Evolutionary conservation across 2,113 vertebrate genomes (phyloP).

Genomic region (human (Homo sapiens)): DNA sequence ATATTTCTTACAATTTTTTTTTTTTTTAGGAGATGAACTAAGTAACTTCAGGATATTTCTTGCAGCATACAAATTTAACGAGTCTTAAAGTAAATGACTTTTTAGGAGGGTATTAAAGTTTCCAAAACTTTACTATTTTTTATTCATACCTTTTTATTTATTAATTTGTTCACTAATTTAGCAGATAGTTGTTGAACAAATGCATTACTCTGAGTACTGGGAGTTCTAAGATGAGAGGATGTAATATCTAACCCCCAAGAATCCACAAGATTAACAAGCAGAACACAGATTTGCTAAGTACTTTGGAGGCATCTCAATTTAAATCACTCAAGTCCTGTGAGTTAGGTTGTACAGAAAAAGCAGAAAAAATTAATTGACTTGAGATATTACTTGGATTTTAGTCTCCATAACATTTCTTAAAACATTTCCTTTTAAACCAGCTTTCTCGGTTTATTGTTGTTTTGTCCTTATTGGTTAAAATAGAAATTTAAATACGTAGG

Average conservation of each 20-base stretch:
- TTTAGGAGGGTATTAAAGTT: background rate
- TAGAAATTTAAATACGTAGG: background rate
- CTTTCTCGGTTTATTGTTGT: background rate
- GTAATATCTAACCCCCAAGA: background rate
- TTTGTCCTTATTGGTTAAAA: background rate
- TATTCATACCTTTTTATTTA: background rate
- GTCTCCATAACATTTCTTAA: background rate
- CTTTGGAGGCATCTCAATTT: background rate
- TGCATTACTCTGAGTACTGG: background rate
- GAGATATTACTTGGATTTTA: background rate
- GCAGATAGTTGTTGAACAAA: background rate
- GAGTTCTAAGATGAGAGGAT: background rate
- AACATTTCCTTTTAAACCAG: background rate
- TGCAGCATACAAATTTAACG: background rate
- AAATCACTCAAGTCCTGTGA: background rate
- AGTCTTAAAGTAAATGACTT: background rate
- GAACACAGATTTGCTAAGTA: background rate
- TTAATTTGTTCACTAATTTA: background rate
- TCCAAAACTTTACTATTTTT: background rate
- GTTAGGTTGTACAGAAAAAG: background rate
- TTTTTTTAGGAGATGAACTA: background rate
- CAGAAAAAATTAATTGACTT: background rate
- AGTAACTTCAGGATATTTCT: background rate
- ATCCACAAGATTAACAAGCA: background rate
- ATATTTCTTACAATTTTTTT: background rate